Evolutionary conservation across 1,140 invertebrate genomes (phyloP).

Genomic region (Ceratosolen fusciceps): DNA sequence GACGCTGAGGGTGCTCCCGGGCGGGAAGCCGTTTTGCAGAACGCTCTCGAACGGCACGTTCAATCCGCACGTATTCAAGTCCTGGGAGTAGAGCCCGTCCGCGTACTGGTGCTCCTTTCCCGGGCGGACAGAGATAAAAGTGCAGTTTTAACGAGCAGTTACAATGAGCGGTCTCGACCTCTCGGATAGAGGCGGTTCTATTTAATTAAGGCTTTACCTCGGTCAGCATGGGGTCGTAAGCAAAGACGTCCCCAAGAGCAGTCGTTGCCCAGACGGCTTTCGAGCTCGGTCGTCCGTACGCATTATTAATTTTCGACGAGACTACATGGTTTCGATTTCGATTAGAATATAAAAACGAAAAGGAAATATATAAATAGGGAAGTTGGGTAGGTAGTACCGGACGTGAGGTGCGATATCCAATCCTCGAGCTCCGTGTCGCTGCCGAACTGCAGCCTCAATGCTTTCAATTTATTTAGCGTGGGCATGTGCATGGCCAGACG

Average conservation of each 20-base stretch:
- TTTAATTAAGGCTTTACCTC: constrained; percentile 62
- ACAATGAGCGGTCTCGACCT: too few species aligned
- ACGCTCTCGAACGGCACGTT: constrained; percentile 76
- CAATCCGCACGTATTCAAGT: constrained; percentile 80
- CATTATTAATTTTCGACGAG: constrained; percentile 80
- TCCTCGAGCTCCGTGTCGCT: constrained; percentile 88
- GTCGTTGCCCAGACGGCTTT: constrained; percentile 85
- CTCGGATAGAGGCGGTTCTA: too few species aligned
- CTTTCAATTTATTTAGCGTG: constrained; percentile 70
- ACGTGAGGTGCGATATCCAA: constrained; percentile 85
- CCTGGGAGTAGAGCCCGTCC: constrained; percentile 71
- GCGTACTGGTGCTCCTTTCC: constrained; percentile 64
- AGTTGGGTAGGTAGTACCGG: constrained; percentile 70
- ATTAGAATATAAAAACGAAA: too few species aligned
- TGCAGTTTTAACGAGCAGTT: constrained; percentile 7
- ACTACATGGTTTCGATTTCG: constrained; percentile 68
- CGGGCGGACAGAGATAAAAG: constrained; percentile 17
- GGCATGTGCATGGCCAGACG: constrained; percentile 81
- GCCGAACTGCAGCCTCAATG: constrained; percentile 80
- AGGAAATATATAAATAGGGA: constrained; percentile 33
- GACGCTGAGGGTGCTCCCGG: constrained; percentile 77
- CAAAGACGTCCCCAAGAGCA: constrained; percentile 83
- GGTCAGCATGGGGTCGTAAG: constrained; percentile 78
- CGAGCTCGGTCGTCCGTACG: constrained; percentile 77
- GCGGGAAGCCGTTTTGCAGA: constrained; percentile 76